Evolutionary conservation across 2,888 invertebrate genomes (phyloP).

Genomic region (Drosophila algonquin): DNA sequence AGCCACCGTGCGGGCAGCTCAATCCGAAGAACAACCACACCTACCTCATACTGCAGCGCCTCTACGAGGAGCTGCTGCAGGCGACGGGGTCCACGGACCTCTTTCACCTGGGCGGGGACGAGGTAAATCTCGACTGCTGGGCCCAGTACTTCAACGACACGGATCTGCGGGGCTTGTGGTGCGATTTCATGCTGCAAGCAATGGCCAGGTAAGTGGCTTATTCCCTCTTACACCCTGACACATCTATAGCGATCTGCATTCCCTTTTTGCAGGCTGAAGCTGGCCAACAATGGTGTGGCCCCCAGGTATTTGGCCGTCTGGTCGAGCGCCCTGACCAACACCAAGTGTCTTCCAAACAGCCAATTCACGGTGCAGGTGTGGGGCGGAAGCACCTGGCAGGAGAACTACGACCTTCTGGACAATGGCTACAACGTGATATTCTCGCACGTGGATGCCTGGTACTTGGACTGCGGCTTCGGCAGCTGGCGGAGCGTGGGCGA

Average conservation of each 20-base stretch:
- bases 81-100: constrained; percentile 91
- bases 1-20: constrained; percentile 94
- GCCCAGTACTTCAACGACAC: constrained; percentile 89
- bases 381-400: constrained; percentile 93
- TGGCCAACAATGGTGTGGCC: constrained; percentile 82
- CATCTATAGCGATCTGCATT: not conserved
- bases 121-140: constrained; percentile 92
- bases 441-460: constrained; percentile 95
- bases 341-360: constrained; percentile 87
- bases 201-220: constrained; percentile 83
- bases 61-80: constrained; percentile 90
- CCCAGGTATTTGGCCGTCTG: constrained; percentile 86
- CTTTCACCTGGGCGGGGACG: constrained; percentile 90
- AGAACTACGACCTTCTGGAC: constrained; percentile 90
- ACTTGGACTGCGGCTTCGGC: constrained; percentile 94
- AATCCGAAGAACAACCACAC: constrained; percentile 92
- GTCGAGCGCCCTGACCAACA: constrained; percentile 91
- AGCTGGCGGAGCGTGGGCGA: constrained; percentile 92
- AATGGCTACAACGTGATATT: constrained; percentile 91
- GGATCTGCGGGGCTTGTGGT: constrained; percentile 91
- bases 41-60: constrained; percentile 88
- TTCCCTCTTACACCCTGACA: not conserved
- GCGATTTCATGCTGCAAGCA: constrained; percentile 89
- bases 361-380: constrained; percentile 90
- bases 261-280: constrained; percentile 74